Percentiles rank a stretch among this genome's conserved stretches.
Evolutionary conservation across 2,113 vertebrate species (phyloP).

Genomic region (Muntiacus muntjak): DNA sequence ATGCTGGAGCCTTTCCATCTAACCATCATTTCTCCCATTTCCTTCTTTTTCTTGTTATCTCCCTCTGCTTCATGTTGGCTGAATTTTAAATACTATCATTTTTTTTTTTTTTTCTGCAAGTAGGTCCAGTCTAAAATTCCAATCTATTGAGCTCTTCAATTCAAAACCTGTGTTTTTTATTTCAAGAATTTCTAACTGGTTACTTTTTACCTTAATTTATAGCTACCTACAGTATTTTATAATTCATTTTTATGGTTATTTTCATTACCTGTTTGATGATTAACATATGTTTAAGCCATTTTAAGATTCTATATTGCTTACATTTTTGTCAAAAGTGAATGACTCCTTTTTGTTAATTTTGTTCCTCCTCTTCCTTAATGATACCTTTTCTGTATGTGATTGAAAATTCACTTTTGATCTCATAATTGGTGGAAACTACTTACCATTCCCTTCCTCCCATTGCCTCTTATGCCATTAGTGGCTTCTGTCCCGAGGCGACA

Average conservation of each 20-base stretch:
- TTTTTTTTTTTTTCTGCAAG: not conserved
- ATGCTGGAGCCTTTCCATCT: not conserved
- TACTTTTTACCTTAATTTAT: slow-evolving; percentile 17
- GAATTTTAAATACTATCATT: not conserved
- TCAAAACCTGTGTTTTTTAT: not conserved
- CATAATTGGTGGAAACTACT: not conserved
- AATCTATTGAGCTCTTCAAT: not conserved
- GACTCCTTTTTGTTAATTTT: not conserved
- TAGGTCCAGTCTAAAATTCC: not conserved
- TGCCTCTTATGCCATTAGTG: not conserved
- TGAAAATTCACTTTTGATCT: not conserved
- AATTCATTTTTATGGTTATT: not conserved
- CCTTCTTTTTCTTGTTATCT: not conserved
- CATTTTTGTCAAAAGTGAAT: not conserved
- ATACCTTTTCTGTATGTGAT: not conserved
- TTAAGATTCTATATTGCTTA: not conserved
- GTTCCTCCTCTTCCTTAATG: not conserved
- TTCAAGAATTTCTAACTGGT: not conserved
- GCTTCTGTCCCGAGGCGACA: not conserved
- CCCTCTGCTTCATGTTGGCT: not conserved
- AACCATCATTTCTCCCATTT: not conserved
- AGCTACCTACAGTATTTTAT: not conserved
- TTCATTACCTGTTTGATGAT: not conserved
- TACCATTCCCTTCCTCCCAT: not conserved
- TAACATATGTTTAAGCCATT: not conserved